Evolutionary conservation across 2,797 vertebrate genomes (phyloP), one percentile per base, ranked within the genome.

Genomic region (Darevskia nairensis): DNA sequence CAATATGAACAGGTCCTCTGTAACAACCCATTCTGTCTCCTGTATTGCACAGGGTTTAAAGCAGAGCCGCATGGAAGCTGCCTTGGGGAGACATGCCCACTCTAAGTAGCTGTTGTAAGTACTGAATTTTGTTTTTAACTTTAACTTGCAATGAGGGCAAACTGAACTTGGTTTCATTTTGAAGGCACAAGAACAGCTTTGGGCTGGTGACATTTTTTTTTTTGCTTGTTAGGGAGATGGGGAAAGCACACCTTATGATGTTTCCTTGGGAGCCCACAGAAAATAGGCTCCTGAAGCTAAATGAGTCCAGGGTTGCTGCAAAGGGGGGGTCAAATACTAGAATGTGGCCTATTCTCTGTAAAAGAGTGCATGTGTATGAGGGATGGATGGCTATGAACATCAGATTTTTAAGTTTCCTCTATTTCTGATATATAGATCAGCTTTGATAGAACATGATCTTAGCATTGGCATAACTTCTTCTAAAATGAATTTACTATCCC

Each of bases 31-130:
- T 89, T 82, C 46, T 44, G 19, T 78, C 23, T 86, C 74, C 74
- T 94, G 1, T 88, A 1, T 88, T 66, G 7, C 76, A 2, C 21
- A 97, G 96, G 96, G 96, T 82, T 93, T 97, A 86, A 96, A 95
- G 84, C 96, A 96, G 64, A 89, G 95, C 75, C 94, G 94, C 89
- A 94, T 95, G 94, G 96, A 96, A 93, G 91, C 94, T 71, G 86
- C 89, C 0, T 25, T 81, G 81, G 93, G 93, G 86, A 96, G 89
- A 75, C 86, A 94, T 69, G 66, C 68, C 0, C 82, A 93, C 66
- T 19, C 19, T 8, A 95, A 96, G 27, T 96, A 95, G 91, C 9
- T 7, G n/a, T 6, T 89, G 94, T 94, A 90, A 93, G 92, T 92
- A 88, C 78, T 0, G 0, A 15, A 68, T 44, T 84, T 91, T 72